These are phyloP conservation scores for Liasis olivaceus DNA, from an alignment of 2,797 vertebrate species.

Conservation along the genomic window DNA sequence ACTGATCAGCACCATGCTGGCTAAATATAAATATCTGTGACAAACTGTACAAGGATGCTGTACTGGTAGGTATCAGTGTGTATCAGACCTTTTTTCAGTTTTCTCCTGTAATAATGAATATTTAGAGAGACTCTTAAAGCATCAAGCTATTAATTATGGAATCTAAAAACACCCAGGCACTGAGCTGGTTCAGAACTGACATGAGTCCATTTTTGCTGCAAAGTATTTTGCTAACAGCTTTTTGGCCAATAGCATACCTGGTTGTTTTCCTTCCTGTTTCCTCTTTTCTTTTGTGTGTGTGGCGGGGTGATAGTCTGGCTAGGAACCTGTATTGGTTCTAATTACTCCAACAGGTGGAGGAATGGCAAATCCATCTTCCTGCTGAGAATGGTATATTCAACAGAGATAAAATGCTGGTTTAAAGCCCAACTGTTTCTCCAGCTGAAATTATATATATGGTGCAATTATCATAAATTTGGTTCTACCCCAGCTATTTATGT, in stretches of 20 bases:
- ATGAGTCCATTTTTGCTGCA: constrained; percentile 19
- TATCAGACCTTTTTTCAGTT: constrained; percentile 49
- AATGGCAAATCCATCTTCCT: constrained; percentile 22
- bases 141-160: constrained; percentile 58
- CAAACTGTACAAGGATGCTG: constrained; percentile 47
- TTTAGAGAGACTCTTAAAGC: constrained; percentile 53
- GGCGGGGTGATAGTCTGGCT: neutral
- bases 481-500: constrained; percentile 19
- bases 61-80: constrained; percentile 68
- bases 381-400: neutral
- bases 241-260: neutral
- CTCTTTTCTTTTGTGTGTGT: constrained; percentile 17
- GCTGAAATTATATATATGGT: constrained; percentile 33
- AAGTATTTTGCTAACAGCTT: constrained; percentile 33
- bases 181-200: constrained; percentile 28
- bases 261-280: constrained; percentile 29
- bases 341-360: constrained; percentile 31
- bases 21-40: constrained; percentile 66
- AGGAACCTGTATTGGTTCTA: constrained; percentile 18
- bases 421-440: constrained; percentile 26
- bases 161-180: constrained; percentile 48
- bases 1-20: constrained; percentile 33
- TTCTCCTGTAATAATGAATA: constrained; percentile 44
- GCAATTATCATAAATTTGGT: constrained; percentile 55
- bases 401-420: constrained; percentile 48